Evolutionary conservation across 2,797 vertebrate species (phyloP).

Genomic region (Merluccius polli): DNA sequence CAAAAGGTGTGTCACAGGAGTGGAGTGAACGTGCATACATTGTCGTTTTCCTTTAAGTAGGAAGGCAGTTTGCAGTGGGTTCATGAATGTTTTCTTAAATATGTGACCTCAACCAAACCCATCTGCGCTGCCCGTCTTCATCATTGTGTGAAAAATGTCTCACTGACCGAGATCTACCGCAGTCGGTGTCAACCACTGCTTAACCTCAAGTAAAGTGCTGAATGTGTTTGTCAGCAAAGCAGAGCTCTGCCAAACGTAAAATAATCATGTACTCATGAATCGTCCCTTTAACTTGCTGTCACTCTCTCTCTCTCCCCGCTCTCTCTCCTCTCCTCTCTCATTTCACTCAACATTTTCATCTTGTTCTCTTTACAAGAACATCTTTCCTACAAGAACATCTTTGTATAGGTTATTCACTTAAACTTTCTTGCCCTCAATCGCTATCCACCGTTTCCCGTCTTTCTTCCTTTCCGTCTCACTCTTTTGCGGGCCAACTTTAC

Average conservation of each 20-base stretch:
- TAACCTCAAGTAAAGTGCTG: not conserved
- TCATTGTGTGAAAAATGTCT: not conserved
- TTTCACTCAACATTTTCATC: not conserved
- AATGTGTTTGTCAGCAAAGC: slow-evolving; percentile 1
- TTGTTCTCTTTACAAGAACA: not conserved
- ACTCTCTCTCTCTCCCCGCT: not conserved
- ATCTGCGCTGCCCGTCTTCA: not conserved
- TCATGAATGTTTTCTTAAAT: not conserved
- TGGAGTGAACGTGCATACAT: not conserved
- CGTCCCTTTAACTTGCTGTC: not conserved
- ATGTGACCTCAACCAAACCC: not conserved
- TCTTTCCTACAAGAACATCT: too few species aligned
- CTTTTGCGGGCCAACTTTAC: not conserved
- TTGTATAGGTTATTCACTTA: not conserved
- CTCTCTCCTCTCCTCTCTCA: not conserved
- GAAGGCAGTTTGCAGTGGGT: not conserved
- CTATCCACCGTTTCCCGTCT: not conserved
- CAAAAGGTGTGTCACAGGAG: not conserved
- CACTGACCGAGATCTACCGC: not conserved
- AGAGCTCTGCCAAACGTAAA: not conserved
- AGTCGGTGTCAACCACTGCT: not conserved
- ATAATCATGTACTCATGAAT: not conserved
- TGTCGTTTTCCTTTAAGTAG: not conserved
- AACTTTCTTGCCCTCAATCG: not conserved
- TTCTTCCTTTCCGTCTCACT: not conserved